phyloP scores from a whole-genome alignment of 2,888 invertebrate species.

The Philhelius pedissequus region DNA sequence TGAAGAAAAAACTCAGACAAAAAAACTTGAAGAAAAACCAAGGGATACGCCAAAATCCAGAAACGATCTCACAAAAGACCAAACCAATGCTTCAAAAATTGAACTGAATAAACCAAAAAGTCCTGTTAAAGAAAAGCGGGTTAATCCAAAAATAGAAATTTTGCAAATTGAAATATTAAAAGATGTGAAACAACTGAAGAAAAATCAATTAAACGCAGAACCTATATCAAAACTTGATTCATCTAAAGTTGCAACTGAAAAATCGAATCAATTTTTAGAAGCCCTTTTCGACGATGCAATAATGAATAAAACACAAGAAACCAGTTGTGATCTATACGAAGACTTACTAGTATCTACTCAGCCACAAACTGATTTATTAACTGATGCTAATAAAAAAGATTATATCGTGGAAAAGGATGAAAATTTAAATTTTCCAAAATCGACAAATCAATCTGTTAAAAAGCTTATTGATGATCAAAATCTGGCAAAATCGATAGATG shows the following conservation, averaged over 20 bases:
- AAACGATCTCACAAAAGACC: background rate
- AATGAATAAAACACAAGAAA: background rate
- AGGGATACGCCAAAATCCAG: background rate
- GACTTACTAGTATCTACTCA: background rate
- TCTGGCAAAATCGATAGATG: background rate
- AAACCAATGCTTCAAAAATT: background rate
- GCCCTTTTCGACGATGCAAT: slow-evolving; percentile 46
- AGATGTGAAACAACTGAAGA: slow-evolving; percentile 34
- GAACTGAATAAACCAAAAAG: background rate
- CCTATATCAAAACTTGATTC: background rate
- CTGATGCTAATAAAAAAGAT: background rate
- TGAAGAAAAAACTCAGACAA: background rate
- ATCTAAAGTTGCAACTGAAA: background rate
- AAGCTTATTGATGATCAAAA: slow-evolving; percentile 7
- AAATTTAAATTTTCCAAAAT: slow-evolving; percentile 6
- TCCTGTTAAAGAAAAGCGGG: background rate
- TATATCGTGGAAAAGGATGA: background rate
- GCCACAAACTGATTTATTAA: background rate
- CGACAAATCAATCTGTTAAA: background rate
- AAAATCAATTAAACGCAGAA: background rate
- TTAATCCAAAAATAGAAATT: background rate
- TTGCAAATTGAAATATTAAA: slow-evolving; percentile 38
- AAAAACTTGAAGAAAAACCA: background rate
- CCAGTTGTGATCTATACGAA: background rate
- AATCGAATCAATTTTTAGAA: slow-evolving; percentile 34